Conservation (phyloP, 2,797 vertebrate genomes). For the Schizopygopsis malacanthus region DNA sequence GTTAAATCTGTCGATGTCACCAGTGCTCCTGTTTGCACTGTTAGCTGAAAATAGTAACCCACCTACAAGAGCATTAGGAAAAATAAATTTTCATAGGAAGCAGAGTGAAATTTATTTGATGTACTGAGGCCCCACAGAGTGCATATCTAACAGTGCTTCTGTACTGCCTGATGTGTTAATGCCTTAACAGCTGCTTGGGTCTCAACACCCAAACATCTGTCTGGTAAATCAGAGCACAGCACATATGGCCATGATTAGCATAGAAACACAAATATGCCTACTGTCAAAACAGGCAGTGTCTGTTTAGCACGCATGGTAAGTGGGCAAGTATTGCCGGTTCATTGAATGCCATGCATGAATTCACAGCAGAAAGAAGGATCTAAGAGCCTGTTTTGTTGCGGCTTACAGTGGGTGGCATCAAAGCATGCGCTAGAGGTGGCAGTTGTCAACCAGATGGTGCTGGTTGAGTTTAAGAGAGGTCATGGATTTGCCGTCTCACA, state of each 20-base stretch:
- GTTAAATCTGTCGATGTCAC: background rate
- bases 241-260: slow-evolving; percentile 58
- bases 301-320: slow-evolving; percentile 39
- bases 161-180: slow-evolving; percentile 49
- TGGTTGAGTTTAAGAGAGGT: slow-evolving; percentile 39
- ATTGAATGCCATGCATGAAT: slow-evolving; percentile 12
- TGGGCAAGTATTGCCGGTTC: slow-evolving; percentile 26
- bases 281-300: slow-evolving; percentile 41
- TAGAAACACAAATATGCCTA: slow-evolving; percentile 42
- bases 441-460: slow-evolving; percentile 59
- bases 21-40: background rate
- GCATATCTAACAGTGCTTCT: slow-evolving; percentile 3
- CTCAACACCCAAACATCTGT: slow-evolving; percentile 57
- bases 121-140: background rate
- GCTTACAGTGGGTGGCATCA: slow-evolving; percentile 58
- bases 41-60: background rate
- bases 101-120: background rate
- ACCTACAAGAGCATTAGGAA: background rate
- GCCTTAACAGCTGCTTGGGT: slow-evolving; percentile 44
- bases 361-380: slow-evolving; percentile 43
- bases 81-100: background rate
- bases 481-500: slow-evolving; percentile 49
- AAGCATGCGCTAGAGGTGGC: slow-evolving; percentile 55
- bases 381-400: slow-evolving; percentile 50
- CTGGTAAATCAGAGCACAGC: slow-evolving; percentile 22